Base-by-base conservation (phyloP, 2,888 invertebrate species). In the Lycia hirtaria region DNA sequence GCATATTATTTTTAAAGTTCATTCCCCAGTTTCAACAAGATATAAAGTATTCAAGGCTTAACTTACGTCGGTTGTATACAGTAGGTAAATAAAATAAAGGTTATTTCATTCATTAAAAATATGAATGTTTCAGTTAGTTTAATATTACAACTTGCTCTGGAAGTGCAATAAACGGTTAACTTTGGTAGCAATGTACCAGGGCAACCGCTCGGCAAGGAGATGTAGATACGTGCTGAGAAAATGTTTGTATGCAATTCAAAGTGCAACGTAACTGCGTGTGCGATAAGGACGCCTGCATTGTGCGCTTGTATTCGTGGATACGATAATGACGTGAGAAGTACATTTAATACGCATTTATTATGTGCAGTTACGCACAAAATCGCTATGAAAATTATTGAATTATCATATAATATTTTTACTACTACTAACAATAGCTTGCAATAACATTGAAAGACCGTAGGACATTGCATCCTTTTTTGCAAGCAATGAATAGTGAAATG, bases 171-270 rank as follows among this genome's bases (percentile, higher is more conserved):
- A 79, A 80, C 78, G 78, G 82, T 80, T 79, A 79, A 69, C 73
- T 81, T 82, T 80, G 69, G 75, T 76, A 81, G 65, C 64, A 75
- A 75, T 69, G 68, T 85, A 90, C 89, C 80, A 88, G 87, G 88
- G 77, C 72, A 71, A 58, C 83, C 56, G 79, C 85, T 69, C 60
- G 58, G 59, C 67, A 65, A 83, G 71, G 87, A 87, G 86, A 67
- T 76, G 70, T 22, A 24, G 6, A 9, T 72, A 71, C 73, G 78
- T 71, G 81, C 80, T 77, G 82, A 83, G 80, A 78, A 82, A 80
- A 80, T 74, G 66, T 80, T 81, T 75, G 75, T 68, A 84, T 88
- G 88, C 88, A 88, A 57, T 83, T 80, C 22, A 28, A 54, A 51
- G 38, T 57, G 48, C 53, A 56, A 17, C 17, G 56, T 40, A 60